phyloP scores from a whole-genome alignment of 2,888 invertebrate species.

The Chrysotoxum bicinctum region DNA sequence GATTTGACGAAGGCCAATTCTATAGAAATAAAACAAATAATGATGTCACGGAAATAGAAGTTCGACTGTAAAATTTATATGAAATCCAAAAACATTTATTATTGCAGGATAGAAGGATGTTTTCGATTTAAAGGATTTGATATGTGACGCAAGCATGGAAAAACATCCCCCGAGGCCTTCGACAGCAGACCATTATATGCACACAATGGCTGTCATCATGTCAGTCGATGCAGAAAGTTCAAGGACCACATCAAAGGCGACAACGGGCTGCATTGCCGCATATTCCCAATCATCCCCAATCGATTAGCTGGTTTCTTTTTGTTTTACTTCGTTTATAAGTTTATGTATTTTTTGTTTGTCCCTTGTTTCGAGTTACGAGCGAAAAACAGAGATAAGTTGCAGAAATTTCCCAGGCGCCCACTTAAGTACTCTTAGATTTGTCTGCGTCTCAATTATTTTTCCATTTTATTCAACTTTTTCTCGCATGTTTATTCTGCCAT shows the following conservation, averaged over 20 bases:
- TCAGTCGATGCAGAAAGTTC: constrained; percentile 10
- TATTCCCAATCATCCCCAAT: constrained; percentile 16
- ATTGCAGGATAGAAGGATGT: background rate
- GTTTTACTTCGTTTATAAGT: background rate
- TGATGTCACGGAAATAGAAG: constrained; percentile 13
- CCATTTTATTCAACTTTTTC: background rate
- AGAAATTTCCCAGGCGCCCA: constrained; percentile 38
- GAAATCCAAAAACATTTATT: background rate
- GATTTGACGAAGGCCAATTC: background rate
- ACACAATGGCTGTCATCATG: background rate
- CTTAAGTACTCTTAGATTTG: constrained; percentile 24
- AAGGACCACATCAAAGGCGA: constrained; percentile 17
- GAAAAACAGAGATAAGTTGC: constrained; percentile 24
- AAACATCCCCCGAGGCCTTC: background rate
- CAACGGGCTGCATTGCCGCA: constrained; percentile 2
- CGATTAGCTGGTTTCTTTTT: constrained; percentile 3
- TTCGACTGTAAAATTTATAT: constrained; percentile 13
- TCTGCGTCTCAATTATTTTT: constrained; percentile 5
- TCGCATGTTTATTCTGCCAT: constrained; percentile 4
- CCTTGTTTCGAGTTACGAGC: background rate
- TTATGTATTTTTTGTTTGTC: background rate
- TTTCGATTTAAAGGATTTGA: background rate
- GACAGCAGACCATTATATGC: background rate
- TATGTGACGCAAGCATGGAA: background rate
- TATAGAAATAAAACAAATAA: background rate